A percentile compares a stretch with the other conserved stretches of the same genome.
These are phyloP conservation scores for Dryobota labecula DNA, from an alignment of 2,888 invertebrate species.

Conservation along the genomic window DNA sequence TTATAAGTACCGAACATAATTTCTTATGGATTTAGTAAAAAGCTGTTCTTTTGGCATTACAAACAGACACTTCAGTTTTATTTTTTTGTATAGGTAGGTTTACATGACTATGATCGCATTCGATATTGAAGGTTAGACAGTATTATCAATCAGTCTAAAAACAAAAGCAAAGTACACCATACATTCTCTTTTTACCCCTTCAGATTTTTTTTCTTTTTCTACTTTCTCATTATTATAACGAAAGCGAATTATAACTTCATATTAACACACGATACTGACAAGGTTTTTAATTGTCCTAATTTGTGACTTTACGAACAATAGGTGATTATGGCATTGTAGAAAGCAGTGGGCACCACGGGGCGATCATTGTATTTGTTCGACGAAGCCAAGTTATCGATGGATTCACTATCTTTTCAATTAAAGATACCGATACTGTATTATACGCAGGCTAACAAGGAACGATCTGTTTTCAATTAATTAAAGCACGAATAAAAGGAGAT, in stretches of 20 bases:
- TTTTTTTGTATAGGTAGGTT: no score
- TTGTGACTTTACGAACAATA: slow-evolving; percentile 85
- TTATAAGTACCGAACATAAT: no score
- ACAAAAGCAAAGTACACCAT: not conserved
- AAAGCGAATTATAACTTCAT: slow-evolving; percentile 39
- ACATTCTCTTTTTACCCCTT: slow-evolving; percentile 5
- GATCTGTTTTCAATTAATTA: slow-evolving; percentile 90
- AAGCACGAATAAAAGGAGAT: slow-evolving; percentile 76
- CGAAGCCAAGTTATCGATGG: slow-evolving; percentile 78
- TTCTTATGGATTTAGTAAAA: no score
- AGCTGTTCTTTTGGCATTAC: no score
- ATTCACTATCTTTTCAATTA: slow-evolving; percentile 85
- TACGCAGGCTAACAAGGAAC: slow-evolving; percentile 85
- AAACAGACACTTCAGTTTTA: no score
- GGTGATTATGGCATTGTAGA: slow-evolving; percentile 88
- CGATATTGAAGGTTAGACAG: not conserved
- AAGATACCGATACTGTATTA: slow-evolving; percentile 80
- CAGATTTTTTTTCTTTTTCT: not conserved
- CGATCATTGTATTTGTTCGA: slow-evolving; percentile 85
- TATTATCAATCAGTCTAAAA: not conserved
- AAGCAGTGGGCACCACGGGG: slow-evolving; percentile 84
- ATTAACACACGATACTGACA: slow-evolving; percentile 61
- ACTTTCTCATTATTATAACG: slow-evolving; percentile 35
- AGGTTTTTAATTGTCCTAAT: slow-evolving; percentile 82
- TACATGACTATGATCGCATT: not conserved